phyloP scores from a whole-genome alignment of 1,140 invertebrate species.

The Phymastichus coffea region DNA sequence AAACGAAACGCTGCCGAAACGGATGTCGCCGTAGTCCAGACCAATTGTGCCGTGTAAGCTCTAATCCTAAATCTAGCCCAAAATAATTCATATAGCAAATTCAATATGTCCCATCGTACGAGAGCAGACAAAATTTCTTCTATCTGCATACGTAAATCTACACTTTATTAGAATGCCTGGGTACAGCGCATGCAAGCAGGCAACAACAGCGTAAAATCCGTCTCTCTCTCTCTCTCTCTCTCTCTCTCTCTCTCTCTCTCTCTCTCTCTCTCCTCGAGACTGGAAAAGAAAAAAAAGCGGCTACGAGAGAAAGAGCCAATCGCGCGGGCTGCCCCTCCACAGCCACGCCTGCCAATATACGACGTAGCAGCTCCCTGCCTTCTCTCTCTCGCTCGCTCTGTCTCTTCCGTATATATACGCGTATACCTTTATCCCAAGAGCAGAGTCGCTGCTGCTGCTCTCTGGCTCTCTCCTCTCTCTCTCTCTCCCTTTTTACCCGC shows the following conservation, averaged over 20 bases:
- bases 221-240: constrained; percentile 24
- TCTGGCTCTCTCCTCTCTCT: constrained; percentile 36
- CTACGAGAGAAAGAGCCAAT: constrained; percentile 28
- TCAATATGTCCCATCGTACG: no score
- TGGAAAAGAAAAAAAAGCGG: not conserved
- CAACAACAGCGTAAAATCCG: not conserved
- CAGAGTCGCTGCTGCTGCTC: constrained; percentile 34
- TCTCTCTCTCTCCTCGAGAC: no score
- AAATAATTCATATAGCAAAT: no score
- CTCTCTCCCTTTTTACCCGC: no score
- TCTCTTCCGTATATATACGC: constrained; percentile 5
- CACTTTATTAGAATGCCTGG: no score
- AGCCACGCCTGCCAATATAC: constrained; percentile 58
- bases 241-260: no score
- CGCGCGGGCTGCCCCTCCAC: constrained; percentile 43
- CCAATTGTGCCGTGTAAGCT: no score
- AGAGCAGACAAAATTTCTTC: no score
- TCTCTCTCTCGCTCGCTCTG: constrained; percentile 26
- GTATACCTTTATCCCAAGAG: constrained; percentile 45
- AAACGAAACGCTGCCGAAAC: no score
- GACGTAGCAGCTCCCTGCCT: constrained; percentile 41
- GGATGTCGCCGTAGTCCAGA: no score
- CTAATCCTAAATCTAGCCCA: no score
- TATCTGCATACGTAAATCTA: no score
- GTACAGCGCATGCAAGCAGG: not conserved